phyloP scores from a whole-genome alignment of 92 coral and sea anemone species.

The Scolanthus callimorphus region DNA sequence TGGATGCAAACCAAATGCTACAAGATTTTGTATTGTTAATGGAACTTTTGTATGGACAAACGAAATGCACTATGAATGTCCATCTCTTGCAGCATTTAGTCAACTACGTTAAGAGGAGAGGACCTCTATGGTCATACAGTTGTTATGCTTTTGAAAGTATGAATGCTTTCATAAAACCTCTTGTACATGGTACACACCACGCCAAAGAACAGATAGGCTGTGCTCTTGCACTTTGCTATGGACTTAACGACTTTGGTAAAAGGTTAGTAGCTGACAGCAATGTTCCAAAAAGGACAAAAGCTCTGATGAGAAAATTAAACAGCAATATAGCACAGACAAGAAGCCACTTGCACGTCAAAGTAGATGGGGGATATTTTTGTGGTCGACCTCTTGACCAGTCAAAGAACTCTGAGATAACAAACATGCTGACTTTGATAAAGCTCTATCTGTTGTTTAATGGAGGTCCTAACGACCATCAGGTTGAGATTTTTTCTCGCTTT shows the following conservation, averaged over 20 bases:
- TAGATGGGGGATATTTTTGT: conserved; percentile 15
- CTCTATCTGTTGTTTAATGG: conserved; percentile 13
- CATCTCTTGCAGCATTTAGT: conserved; percentile 19
- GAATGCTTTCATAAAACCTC: conserved; percentile 46
- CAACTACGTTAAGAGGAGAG: conserved; percentile 23
- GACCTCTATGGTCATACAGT: conserved; percentile 47
- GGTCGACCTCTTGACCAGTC: conserved; percentile 1
- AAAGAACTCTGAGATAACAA: conserved; percentile 7
- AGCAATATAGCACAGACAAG: conserved; percentile 14
- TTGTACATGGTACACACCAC: conserved; percentile 43
- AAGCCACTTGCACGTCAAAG: conserved; percentile 7
- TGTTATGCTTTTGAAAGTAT: conserved; percentile 52
- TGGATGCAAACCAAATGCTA: conserved; percentile 21
- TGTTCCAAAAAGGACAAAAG: conserved; percentile 17
- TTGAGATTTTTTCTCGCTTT: conserved; percentile 22
- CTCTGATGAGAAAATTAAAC: conserved; percentile 27
- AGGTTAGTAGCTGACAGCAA: conserved; percentile 3
- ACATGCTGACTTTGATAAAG: conserved; percentile 12
- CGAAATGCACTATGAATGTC: conserved; percentile 39
- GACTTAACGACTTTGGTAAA: conserved; percentile 23
- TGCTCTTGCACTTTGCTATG: conserved; percentile 48
- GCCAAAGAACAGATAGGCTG: conserved; percentile 45
- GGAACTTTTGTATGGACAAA: conserved; percentile 27
- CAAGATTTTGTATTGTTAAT: conserved; percentile 44
- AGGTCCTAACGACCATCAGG: conserved; percentile 12